Conservation (phyloP, 1,140 invertebrate species). For the Pseudomyrmex gracilis region DNA sequence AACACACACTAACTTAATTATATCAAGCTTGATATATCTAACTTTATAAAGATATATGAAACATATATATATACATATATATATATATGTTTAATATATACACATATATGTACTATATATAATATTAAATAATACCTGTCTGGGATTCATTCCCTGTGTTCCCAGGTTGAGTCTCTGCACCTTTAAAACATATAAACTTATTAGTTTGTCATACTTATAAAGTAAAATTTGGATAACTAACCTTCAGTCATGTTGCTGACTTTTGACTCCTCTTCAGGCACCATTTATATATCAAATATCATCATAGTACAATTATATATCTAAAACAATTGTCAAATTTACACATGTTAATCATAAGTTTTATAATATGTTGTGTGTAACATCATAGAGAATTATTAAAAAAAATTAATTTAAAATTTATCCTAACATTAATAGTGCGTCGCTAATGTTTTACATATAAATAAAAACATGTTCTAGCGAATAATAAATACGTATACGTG, state of each 20-base stretch:
- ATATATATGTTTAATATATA: conserved; percentile 34
- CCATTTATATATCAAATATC: conserved; percentile 74
- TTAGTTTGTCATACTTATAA: background rate
- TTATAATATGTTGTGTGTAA: conserved; percentile 1
- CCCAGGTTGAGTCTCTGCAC: conserved; percentile 78
- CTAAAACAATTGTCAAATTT: conserved; percentile 56
- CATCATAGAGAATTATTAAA: background rate
- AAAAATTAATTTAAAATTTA: background rate
- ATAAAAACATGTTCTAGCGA: background rate
- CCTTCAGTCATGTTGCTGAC: conserved; percentile 82
- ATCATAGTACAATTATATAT: conserved; percentile 60
- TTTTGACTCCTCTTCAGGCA: conserved; percentile 79
- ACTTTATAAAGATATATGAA: conserved; percentile 74
- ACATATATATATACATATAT: conserved; percentile 25
- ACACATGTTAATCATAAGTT: conserved; percentile 15
- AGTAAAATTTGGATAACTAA: conserved; percentile 61
- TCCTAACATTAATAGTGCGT: background rate
- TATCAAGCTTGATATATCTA: conserved; percentile 74
- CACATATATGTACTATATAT: conserved; percentile 19
- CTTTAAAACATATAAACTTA: conserved; percentile 36
- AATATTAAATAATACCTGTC: conserved; percentile 75
- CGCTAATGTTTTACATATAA: background rate
- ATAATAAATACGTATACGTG: conserved; percentile 1
- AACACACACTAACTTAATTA: conserved; percentile 83
- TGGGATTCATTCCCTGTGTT: conserved; percentile 75